Evolutionary conservation across 2,113 vertebrate species (phyloP).

Genomic region (Galemys pyrenaicus): DNA sequence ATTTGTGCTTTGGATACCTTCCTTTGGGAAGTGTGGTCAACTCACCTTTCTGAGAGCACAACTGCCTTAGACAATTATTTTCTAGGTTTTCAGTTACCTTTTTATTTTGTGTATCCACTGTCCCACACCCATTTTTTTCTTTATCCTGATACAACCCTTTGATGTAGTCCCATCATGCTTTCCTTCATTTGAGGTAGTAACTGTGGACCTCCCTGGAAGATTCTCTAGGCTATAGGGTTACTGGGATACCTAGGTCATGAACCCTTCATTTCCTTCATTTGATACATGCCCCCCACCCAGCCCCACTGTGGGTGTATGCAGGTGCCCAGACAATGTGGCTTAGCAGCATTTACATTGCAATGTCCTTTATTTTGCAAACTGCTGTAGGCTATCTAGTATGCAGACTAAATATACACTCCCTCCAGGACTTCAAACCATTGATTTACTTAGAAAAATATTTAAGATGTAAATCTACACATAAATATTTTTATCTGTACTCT

Average conservation of each 20-base stretch:
- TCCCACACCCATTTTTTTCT: not conserved
- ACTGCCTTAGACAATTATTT: not conserved
- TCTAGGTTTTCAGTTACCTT: slow-evolving; percentile 53
- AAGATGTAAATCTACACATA: slow-evolving; percentile 45
- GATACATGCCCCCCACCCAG: slow-evolving; percentile 48
- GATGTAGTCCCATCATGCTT: not conserved
- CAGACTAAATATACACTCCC: slow-evolving; percentile 58
- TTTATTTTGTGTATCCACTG: slow-evolving; percentile 43
- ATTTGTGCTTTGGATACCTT: not conserved
- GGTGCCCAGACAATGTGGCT: slow-evolving; percentile 76
- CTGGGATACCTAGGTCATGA: slow-evolving; percentile 61
- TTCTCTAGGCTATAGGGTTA: slow-evolving; percentile 24
- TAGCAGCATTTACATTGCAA: slow-evolving; percentile 80
- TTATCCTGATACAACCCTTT: not conserved
- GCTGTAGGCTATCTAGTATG: slow-evolving; percentile 56
- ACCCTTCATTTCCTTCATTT: slow-evolving; percentile 63
- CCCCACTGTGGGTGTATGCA: slow-evolving; percentile 72
- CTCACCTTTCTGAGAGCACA: slow-evolving; percentile 66
- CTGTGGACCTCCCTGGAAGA: not conserved
- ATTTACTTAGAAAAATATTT: slow-evolving; percentile 54
- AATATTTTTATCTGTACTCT: not conserved
- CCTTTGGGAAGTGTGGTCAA: slow-evolving; percentile 67
- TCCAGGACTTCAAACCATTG: slow-evolving; percentile 19
- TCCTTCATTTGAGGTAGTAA: not conserved
- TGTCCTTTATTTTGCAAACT: slow-evolving; percentile 83